Conservation (phyloP, 2,797 vertebrate species). For the Coendou prehensilis region DNA sequence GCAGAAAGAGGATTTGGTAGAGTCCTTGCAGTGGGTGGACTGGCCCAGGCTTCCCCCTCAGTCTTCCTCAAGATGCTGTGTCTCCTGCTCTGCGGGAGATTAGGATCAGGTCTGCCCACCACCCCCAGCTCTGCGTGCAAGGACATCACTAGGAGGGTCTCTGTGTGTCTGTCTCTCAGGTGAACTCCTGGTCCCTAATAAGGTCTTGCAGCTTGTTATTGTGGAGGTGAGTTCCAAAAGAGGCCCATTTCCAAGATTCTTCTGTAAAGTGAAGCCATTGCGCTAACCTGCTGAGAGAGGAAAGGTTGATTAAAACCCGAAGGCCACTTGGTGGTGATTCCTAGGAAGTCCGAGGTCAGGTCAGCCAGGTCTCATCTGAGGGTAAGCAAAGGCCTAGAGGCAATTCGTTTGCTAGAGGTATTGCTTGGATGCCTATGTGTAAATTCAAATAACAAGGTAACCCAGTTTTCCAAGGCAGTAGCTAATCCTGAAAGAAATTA, state of each 20-base stretch:
- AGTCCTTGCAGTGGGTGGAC: fast-evolving
- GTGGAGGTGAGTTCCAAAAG: constrained; percentile 30
- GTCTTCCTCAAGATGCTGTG: background rate
- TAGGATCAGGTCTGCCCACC: background rate
- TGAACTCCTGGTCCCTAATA: background rate
- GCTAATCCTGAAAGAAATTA: constrained; percentile 74
- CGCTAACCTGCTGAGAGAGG: constrained; percentile 86
- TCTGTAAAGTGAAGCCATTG: constrained; percentile 59
- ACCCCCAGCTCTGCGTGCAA: constrained; percentile 32
- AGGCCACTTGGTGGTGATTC: background rate
- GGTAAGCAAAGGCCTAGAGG: constrained; percentile 60
- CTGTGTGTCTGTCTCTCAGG: constrained; percentile 51
- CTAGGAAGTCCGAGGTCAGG: constrained; percentile 42
- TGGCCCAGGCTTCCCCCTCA: background rate
- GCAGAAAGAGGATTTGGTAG: background rate
- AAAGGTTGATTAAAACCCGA: constrained; percentile 78
- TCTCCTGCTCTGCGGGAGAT: background rate
- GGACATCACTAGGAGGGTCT: background rate
- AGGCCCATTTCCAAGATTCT: constrained; percentile 60
- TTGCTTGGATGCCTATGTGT: constrained; percentile 44
- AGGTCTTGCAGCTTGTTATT: constrained; percentile 42
- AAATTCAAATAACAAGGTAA: constrained; percentile 69
- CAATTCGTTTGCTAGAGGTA: constrained; percentile 58
- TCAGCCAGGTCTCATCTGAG: background rate
- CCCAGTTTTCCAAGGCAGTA: constrained; percentile 69